These are phyloP conservation scores for Caenorhabditis japonica DNA, from an alignment of 2,888 invertebrate genomes.

Conservation along the genomic window DNA sequence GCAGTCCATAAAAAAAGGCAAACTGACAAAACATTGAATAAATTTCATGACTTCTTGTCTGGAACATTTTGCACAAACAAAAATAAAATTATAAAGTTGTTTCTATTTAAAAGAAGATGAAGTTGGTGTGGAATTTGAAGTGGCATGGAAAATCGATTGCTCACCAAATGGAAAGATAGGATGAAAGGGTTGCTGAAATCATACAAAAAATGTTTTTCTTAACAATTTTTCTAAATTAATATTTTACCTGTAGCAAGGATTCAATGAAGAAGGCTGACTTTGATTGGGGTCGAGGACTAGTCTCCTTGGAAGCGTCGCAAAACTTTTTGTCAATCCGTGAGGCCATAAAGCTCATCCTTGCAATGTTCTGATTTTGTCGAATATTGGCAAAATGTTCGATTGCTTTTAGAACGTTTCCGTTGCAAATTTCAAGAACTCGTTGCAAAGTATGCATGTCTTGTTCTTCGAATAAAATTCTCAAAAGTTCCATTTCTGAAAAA, in stretches of 20 bases:
- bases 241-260: slow-evolving; percentile 48
- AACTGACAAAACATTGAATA: too few relatives aligned
- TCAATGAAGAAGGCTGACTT: slow-evolving; percentile 56
- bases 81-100: too few relatives aligned
- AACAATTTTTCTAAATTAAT: too few relatives aligned
- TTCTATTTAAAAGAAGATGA: too few relatives aligned
- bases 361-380: slow-evolving; percentile 33
- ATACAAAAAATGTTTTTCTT: not conserved
- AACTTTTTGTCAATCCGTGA: not conserved
- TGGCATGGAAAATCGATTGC: slow-evolving; percentile 8
- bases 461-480: slow-evolving; percentile 87
- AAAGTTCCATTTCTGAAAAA: slow-evolving; percentile 84
- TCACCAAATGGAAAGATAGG: not conserved
- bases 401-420: slow-evolving; percentile 90
- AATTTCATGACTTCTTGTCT: too few relatives aligned
- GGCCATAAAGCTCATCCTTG: slow-evolving; percentile 1
- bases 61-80: too few relatives aligned
- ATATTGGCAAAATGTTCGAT: slow-evolving; percentile 85
- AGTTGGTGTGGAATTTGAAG: too few relatives aligned
- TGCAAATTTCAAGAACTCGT: slow-evolving; percentile 89
- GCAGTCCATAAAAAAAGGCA: too few relatives aligned
- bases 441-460: slow-evolving; percentile 85
- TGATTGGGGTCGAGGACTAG: slow-evolving; percentile 2
- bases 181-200: slow-evolving; percentile 16
- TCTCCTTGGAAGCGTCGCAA: not conserved